These are phyloP conservation scores for Monomorium pharaonis DNA, from an alignment of 1,140 invertebrate genomes.

Conservation along the genomic window DNA sequence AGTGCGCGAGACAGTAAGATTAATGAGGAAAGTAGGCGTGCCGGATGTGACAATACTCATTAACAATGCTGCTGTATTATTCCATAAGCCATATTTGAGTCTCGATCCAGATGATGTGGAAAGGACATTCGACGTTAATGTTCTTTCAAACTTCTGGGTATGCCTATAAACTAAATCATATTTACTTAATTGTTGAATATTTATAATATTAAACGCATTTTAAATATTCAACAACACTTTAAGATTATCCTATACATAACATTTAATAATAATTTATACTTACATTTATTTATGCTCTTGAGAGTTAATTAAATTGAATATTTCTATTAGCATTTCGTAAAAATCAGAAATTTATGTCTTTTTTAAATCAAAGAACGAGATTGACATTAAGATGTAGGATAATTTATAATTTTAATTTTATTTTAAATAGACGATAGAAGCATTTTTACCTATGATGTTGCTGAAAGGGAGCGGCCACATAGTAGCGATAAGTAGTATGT, in stretches of 20 bases:
- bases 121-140: slow-evolving; percentile 75
- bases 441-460: slow-evolving; percentile 96
- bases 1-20: slow-evolving; percentile 71
- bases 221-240: neutral
- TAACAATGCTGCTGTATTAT: slow-evolving; percentile 78
- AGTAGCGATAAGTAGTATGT: slow-evolving; percentile 96
- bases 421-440: slow-evolving; percentile 88
- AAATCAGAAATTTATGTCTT: neutral
- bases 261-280: neutral
- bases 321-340: neutral
- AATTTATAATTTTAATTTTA: neutral
- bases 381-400: neutral
- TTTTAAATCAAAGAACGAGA: neutral
- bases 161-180: neutral
- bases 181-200: neutral
- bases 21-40: slow-evolving; percentile 76
- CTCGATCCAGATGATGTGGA: slow-evolving; percentile 72
- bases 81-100: slow-evolving; percentile 69
- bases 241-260: neutral
- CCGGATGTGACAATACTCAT: slow-evolving; percentile 79
- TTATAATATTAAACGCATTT: neutral
- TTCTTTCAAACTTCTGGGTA: slow-evolving; percentile 80
- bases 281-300: neutral
- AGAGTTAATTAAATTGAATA: neutral
- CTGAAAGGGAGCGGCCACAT: slow-evolving; percentile 94